Conservation (phyloP, 2,888 invertebrate species). For the Lasiommata megera region DNA sequence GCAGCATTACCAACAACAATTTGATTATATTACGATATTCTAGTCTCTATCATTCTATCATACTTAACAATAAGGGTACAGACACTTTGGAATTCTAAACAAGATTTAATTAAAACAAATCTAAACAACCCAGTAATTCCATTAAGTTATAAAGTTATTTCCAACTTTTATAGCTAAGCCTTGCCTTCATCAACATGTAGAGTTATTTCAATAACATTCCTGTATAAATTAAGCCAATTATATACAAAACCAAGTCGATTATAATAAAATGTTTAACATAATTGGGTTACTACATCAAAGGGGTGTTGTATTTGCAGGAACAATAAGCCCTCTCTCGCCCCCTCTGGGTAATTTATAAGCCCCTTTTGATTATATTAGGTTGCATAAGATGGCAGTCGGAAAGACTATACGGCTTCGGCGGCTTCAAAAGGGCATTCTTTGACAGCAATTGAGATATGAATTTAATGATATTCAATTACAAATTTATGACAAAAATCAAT, state of each 20-base stretch:
- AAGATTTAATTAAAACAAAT: background rate
- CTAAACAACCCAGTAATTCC: background rate
- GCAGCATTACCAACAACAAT: too few relatives aligned
- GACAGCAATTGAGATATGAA: too few relatives aligned
- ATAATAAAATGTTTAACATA: constrained; percentile 16
- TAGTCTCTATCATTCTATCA: too few relatives aligned
- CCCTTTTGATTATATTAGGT: constrained; percentile 16
- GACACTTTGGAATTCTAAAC: background rate
- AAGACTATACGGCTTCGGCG: constrained; percentile 13
- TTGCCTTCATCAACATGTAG: background rate
- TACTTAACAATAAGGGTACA: too few relatives aligned
- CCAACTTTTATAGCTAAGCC: background rate
- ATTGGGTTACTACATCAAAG: constrained; percentile 14
- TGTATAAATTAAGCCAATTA: constrained; percentile 4
- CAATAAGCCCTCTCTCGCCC: constrained; percentile 17
- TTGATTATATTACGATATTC: too few relatives aligned
- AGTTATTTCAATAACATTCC: constrained; percentile 6
- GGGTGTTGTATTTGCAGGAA: constrained; percentile 1
- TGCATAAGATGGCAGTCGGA: constrained; percentile 9
- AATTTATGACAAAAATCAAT: too few relatives aligned
- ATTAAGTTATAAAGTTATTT: background rate
- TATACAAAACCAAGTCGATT: constrained; percentile 2
- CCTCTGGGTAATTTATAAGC: constrained; percentile 11
- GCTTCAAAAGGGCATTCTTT: background rate
- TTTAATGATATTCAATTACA: too few relatives aligned